Evolutionary conservation across 1,140 invertebrate species (phyloP), one percentile per base, ranked within the genome.

Genomic region (Caerostris extrusa): DNA sequence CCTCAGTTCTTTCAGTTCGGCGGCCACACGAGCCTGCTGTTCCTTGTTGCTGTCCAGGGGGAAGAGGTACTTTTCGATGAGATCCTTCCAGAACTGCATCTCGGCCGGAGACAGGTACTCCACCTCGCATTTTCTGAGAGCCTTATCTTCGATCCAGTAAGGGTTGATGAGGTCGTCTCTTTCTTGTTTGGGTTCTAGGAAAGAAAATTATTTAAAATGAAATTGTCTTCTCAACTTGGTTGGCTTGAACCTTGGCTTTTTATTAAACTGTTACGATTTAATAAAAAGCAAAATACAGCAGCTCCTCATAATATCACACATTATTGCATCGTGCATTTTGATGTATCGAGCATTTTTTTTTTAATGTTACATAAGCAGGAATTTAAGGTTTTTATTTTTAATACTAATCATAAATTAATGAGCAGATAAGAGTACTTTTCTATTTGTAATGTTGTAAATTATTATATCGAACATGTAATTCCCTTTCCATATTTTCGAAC

Each of bases 91-190:
- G 96, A 99, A 99, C 67, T 97, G 97, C 87, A 98, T 97, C 96
- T 99, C 99, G 60, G 97, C 97, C 94, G 97, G 97, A 3, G 97
- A 97, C 61, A 99, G 96, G 95, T 97, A 98, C 95, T 98, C 98
- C n/a, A 99, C 98, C 96, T 98, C 98, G 57, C 98, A 98, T 95
- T 98, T 98, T 93, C 98, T 98, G 55, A 99, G 96, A 91, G 98
- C 98, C 1, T 97, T 97, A 95, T 99, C 98, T 96, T 98, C 98
- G 94, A 99, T 98, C 99, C 99, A 99, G 95, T 98, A 98, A 1
- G 99, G 98, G 95, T 99, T 98, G 12, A 98, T 97, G 3, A 98
- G 96, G 95, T 98, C 97, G 95, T 99, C 98, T 58, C 98, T 97
- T 95, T 97, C 97, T 95, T 96, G 69, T 94, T 93, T 95, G 10